phyloP scores from a whole-genome alignment of 2,113 vertebrate species.

The Monopterus albus region DNA sequence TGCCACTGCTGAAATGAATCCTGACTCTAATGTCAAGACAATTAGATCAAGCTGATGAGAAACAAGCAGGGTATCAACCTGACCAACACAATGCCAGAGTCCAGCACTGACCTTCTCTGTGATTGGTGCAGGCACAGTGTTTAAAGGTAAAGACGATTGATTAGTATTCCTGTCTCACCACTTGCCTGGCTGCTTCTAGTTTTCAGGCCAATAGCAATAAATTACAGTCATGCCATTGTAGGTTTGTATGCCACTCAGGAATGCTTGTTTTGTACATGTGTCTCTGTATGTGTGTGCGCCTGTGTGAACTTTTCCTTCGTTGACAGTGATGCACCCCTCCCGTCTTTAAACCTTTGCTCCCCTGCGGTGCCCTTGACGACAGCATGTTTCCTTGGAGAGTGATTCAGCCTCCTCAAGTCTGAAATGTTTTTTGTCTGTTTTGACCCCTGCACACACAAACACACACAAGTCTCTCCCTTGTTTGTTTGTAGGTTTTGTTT shows the following conservation, averaged over 20 bases:
- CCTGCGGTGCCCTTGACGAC: conserved; percentile 57
- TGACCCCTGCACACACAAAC: not conserved
- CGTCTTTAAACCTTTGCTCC: conserved; percentile 35
- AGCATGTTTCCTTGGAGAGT: conserved; percentile 68
- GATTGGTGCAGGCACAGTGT: conserved; percentile 62
- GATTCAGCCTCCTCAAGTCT: conserved; percentile 41
- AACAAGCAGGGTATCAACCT: conserved; percentile 15
- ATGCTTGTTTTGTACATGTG: conserved; percentile 33
- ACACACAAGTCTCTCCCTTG: conserved; percentile 33
- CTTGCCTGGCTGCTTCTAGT: conserved; percentile 18
- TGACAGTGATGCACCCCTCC: conserved; percentile 52
- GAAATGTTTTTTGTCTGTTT: conserved; percentile 17
- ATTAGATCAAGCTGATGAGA: conserved; percentile 62
- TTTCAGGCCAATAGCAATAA: conserved; percentile 30
- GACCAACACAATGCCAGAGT: conserved; percentile 43
- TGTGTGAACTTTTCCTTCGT: conserved; percentile 52
- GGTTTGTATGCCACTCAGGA: conserved; percentile 34
- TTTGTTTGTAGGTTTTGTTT: conserved; percentile 64
- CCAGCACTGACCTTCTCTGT: conserved; percentile 70
- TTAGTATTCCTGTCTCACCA: conserved; percentile 69
- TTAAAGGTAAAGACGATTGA: conserved; percentile 72
- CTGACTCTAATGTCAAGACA: conserved; percentile 59
- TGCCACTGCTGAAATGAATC: conserved; percentile 31
- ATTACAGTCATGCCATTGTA: conserved; percentile 62
- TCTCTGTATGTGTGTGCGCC: conserved; percentile 8